phyloP scores from a whole-genome alignment of 2,113 vertebrate species.

The Percina caprodes region DNA sequence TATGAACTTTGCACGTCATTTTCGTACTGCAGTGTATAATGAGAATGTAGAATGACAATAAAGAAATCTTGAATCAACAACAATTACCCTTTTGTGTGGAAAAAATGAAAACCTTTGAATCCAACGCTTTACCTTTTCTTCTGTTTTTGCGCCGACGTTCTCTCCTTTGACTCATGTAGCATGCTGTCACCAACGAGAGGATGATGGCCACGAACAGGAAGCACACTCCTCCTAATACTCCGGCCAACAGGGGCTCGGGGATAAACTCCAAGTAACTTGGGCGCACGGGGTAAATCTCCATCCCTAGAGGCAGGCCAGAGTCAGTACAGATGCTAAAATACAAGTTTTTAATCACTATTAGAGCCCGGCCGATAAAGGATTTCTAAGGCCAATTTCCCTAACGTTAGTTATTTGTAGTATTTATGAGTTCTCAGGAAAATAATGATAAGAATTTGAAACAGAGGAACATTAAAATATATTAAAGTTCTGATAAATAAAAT shows the following conservation, averaged over 20 bases:
- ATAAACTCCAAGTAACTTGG: constrained; percentile 88
- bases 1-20: no score
- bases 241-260: constrained; percentile 91
- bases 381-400: no score
- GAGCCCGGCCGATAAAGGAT: no score
- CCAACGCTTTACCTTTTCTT: constrained; percentile 72
- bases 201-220: constrained; percentile 92
- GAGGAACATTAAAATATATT: no score
- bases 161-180: constrained; percentile 90
- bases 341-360: no score
- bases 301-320: constrained; percentile 80
- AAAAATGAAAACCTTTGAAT: not conserved
- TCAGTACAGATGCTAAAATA: not conserved
- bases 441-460: no score
- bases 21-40: no score
- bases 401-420: no score
- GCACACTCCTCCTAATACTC: constrained; percentile 91
- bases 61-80: not conserved
- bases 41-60: no score
- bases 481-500: no score
- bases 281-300: constrained; percentile 91
- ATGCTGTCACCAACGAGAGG: constrained; percentile 90
- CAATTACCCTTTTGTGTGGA: no score
- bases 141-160: constrained; percentile 71
- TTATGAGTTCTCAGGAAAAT: no score